Conservation (phyloP, 1,140 invertebrate genomes). For the Odontomachus brunneus region DNA sequence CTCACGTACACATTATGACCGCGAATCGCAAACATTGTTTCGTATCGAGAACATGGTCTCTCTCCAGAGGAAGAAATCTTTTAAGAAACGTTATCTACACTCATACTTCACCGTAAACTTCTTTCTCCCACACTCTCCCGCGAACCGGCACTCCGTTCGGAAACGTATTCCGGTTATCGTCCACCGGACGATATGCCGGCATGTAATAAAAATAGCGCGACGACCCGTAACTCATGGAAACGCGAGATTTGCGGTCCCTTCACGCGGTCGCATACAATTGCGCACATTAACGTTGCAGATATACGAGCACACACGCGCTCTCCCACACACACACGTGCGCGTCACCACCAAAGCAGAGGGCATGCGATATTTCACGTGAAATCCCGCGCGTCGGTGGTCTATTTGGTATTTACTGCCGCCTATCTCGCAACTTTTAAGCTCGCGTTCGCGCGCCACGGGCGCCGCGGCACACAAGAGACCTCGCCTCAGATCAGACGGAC, state of each 20-base stretch:
- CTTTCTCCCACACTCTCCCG: no score
- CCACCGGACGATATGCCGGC: constrained; percentile 30
- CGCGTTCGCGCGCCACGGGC: constrained; percentile 21
- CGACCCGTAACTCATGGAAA: constrained; percentile 46
- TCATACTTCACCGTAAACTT: neutral
- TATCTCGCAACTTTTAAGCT: constrained; percentile 52
- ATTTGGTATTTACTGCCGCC: constrained; percentile 45
- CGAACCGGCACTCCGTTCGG: constrained; percentile 9
- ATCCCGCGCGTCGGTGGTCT: constrained; percentile 42
- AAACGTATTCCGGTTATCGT: constrained; percentile 36
- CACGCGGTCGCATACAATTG: constrained; percentile 28
- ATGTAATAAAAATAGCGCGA: constrained; percentile 59
- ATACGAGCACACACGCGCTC: constrained; percentile 28
- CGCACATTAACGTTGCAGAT: constrained; percentile 49
- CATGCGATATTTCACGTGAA: constrained; percentile 56
- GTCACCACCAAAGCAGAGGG: neutral
- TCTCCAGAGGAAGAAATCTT: neutral
- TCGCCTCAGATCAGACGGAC: constrained; percentile 10
- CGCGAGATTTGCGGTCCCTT: constrained; percentile 6
- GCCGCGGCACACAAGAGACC: constrained; percentile 12
- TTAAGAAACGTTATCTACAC: constrained; percentile 8
- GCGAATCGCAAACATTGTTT: no score
- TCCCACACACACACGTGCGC: neutral
- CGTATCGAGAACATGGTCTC: no score
- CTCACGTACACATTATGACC: no score